Conservation (phyloP, 2,113 vertebrate genomes). For the Hypomesus transpacificus region DNA sequence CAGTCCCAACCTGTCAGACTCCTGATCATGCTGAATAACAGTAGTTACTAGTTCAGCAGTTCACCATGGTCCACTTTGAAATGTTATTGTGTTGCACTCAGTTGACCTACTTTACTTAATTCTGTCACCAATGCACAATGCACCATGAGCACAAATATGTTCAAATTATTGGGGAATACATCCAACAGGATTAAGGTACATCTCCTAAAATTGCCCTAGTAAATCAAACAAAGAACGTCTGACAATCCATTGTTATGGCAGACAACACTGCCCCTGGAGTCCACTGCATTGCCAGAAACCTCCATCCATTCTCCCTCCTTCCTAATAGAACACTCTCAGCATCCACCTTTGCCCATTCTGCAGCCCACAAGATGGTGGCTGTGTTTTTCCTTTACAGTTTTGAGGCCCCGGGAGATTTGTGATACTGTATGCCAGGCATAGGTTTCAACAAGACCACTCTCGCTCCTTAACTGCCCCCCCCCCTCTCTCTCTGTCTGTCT, state of each 20-base stretch:
- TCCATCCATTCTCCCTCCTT: too few species aligned
- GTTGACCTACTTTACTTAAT: neutral
- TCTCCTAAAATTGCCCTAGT: neutral
- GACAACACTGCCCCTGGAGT: too few species aligned
- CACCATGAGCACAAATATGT: neutral
- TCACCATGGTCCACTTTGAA: neutral
- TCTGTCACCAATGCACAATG: slow-evolving; percentile 4
- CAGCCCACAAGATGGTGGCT: neutral
- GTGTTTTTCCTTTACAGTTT: neutral
- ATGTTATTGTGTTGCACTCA: neutral
- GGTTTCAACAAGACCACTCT: neutral
- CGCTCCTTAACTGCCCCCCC: neutral
- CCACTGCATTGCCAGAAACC: too few species aligned
- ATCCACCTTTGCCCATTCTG: neutral
- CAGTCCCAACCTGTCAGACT: too few species aligned
- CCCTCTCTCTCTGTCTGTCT: neutral
- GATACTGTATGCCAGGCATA: too few species aligned
- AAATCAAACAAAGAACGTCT: neutral
- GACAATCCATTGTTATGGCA: too few species aligned
- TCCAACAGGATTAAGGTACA: neutral
- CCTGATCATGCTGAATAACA: too few species aligned
- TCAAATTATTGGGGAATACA: neutral
- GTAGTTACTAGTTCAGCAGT: too few species aligned
- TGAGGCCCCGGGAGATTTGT: neutral
- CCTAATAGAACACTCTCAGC: too few species aligned